Evolutionary conservation across 2,113 vertebrate species (phyloP).

Genomic region (Pelmatolapia mariae): DNA sequence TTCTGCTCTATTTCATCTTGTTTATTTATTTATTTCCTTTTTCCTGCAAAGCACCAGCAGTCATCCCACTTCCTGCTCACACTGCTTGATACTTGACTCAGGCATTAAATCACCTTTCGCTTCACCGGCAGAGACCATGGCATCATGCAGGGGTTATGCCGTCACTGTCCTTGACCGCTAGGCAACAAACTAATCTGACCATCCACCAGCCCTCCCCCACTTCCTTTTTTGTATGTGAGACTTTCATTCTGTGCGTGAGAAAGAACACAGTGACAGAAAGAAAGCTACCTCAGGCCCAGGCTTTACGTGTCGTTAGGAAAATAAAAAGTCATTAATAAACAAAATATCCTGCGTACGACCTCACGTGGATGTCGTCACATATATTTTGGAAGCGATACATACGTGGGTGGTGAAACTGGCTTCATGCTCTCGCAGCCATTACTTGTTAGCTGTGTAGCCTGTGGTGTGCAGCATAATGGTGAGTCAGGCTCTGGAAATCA

Average conservation of each 20-base stretch:
- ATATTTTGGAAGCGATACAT: not conserved
- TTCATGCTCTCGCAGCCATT: not conserved
- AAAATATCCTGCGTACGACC: not conserved
- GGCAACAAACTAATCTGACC: not conserved
- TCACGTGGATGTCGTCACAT: not conserved
- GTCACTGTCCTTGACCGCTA: constrained; percentile 19
- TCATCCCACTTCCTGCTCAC: constrained; percentile 27
- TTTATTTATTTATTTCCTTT: not conserved
- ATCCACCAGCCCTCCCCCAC: not conserved
- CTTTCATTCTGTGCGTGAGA: not conserved
- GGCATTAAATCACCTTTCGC: constrained; percentile 40
- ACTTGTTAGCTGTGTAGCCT: not conserved
- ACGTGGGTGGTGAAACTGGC: not conserved
- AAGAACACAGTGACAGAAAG: not conserved
- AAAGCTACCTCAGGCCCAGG: not conserved
- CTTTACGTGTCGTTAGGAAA: not conserved
- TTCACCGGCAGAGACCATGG: constrained; percentile 3
- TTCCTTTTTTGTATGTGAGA: not conserved
- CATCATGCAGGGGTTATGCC: not conserved
- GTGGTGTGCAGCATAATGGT: not conserved
- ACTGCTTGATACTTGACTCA: constrained; percentile 36
- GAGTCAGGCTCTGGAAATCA: not conserved
- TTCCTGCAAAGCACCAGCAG: constrained; percentile 17
- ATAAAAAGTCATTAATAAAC: not conserved
- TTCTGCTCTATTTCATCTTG: constrained; percentile 45